Conservation (phyloP, 1,140 invertebrate species). For the Sinella curviseta region DNA sequence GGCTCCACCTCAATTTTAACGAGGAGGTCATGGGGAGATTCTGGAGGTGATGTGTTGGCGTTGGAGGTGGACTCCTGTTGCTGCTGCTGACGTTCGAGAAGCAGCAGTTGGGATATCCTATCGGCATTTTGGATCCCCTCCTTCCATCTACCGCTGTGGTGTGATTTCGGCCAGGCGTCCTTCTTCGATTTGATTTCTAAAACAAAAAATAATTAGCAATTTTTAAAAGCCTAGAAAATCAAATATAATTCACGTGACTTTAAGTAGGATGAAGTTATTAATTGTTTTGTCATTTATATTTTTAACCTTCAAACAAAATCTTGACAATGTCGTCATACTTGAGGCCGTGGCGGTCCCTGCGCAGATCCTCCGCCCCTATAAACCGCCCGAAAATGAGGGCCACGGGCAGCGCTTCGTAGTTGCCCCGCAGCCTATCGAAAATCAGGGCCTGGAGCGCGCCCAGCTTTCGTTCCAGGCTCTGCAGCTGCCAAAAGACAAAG, state of each 20-base stretch:
- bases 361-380: neutral
- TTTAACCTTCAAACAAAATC: neutral
- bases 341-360: neutral
- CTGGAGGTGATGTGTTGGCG: neutral
- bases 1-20: no score
- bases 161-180: neutral
- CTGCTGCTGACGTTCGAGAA: no score
- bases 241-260: no score
- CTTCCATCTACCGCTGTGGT: neutral
- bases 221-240: no score
- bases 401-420: neutral
- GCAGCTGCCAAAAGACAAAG: neutral
- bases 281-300: no score
- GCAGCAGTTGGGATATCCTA: no score
- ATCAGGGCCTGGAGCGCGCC: neutral
- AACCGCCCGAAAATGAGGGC: neutral
- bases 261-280: no score
- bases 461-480: neutral
- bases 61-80: neutral
- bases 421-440: neutral
- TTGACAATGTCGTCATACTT: constrained; percentile 5
- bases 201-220: neutral
- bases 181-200: neutral
- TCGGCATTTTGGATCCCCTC: no score
- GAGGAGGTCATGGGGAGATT: neutral